Base-by-base conservation (phyloP, 2,113 vertebrate species). In the Triplophysa tibetana region DNA sequence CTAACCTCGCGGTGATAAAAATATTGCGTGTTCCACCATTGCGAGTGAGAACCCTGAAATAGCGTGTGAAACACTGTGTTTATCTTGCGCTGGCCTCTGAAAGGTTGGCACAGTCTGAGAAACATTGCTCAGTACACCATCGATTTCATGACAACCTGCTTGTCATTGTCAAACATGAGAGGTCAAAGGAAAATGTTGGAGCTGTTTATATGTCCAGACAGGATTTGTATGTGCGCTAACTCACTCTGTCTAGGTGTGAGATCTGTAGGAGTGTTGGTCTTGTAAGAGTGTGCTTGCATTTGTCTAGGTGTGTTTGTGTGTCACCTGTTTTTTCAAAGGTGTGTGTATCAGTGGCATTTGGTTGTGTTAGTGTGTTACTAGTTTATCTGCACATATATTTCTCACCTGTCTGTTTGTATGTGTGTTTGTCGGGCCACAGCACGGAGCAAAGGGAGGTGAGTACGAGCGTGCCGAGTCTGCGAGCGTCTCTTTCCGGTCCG, bases 361-460 rank as follows among this genome's bases (percentile, higher is more conserved):
- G 38, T 38, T 63, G 64, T 62, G 79, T 65, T 19, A 17, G 54
- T 83, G 58, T 67, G 54, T 65, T 45, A 45, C 23, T 24, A 43
- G 45, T 77, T 26, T 69, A 58, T 76, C 64, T 62, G 70, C 61
- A 65, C 33, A 50, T 10, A 54, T 17, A 48, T 60, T 65, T 38
- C 9, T 41, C 26, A 98, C 98, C 97, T 0, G 95, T 98, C 86
- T 98, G 94, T 81, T 97, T 98, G 91, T 94, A 96, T 21, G 93
- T 95, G 89, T 94, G 94, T 77, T 96, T 97, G 91, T 98, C 96
- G 0, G 97, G 97, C 92, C 96, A 97, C n/a, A 95, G 94, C 83
- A 98, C 96, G 0, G 96, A 96, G 86, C 98, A 98, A 72, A 98
- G 94, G 82, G 93, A 98, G 86, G 96, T 98, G 82, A 99, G 95